Evolutionary conservation across 1,140 invertebrate species (phyloP).

Genomic region (Drosophila sproati): DNA sequence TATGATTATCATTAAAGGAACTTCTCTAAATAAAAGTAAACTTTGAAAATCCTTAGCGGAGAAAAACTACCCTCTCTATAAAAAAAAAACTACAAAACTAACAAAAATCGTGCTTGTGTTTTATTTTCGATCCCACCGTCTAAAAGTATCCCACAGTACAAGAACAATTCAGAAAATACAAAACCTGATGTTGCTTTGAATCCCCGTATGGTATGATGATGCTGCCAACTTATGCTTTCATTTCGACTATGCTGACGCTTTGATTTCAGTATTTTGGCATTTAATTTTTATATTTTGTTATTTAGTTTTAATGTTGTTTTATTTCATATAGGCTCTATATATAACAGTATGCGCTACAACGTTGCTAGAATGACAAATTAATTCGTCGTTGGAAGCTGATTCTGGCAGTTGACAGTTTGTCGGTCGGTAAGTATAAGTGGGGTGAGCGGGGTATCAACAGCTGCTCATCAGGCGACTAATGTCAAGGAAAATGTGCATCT

Average conservation of each 20-base stretch:
- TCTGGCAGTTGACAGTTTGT: not conserved
- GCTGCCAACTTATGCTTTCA: constrained; percentile 30
- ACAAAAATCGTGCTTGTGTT: constrained; percentile 72
- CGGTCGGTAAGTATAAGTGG: constrained; percentile 44
- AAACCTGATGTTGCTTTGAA: constrained; percentile 29
- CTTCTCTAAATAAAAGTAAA: constrained; percentile 83
- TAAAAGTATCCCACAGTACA: constrained; percentile 19
- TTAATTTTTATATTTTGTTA: constrained; percentile 1
- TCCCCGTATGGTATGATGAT: constrained; percentile 29
- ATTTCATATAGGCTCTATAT: constrained; percentile 4
- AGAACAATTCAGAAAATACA: not conserved
- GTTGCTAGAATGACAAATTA: constrained; percentile 1
- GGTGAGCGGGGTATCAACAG: no score
- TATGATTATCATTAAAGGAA: constrained; percentile 83
- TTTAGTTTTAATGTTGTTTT: constrained; percentile 10
- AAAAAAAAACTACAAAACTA: constrained; percentile 57
- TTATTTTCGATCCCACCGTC: constrained; percentile 60
- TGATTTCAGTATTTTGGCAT: constrained; percentile 9
- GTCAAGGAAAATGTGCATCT: constrained; percentile 41
- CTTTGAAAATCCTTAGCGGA: constrained; percentile 83
- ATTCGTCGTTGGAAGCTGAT: not conserved
- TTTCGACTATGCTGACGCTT: constrained; percentile 28
- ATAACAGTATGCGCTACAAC: not conserved
- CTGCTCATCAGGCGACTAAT: constrained; percentile 24
- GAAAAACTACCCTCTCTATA: constrained; percentile 79